Conservation (phyloP, 2,113 vertebrate genomes). For the Prietella phreatophila region DNA sequence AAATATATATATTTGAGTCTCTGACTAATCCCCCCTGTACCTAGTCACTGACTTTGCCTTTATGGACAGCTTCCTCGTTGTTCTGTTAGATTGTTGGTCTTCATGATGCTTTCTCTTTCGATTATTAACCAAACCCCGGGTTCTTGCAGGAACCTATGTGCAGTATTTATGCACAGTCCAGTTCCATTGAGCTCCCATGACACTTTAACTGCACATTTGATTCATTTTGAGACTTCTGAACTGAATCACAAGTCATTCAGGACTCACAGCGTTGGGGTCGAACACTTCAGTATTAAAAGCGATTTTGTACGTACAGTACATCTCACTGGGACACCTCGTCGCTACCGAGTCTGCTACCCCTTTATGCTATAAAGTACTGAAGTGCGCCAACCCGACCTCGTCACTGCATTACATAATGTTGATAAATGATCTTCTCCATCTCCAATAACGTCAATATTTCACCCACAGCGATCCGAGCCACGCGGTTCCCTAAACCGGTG, state of each 20-base stretch:
- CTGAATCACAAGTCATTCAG: not conserved
- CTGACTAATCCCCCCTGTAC: too few relatives aligned
- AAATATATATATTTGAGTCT: not conserved
- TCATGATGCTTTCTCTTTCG: not conserved
- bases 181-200: not conserved
- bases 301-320: not conserved
- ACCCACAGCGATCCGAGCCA: not conserved
- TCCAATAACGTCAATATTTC: not conserved
- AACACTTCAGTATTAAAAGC: not conserved
- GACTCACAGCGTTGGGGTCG: too few relatives aligned
- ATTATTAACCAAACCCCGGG: not conserved
- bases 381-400: not conserved
- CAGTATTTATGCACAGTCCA: not conserved
- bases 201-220: not conserved
- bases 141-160: not conserved
- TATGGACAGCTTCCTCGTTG: not conserved
- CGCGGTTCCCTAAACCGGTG: not conserved
- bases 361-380: not conserved
- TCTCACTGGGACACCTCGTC: not conserved
- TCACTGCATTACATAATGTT: too few relatives aligned
- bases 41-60: too few relatives aligned
- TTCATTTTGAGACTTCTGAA: not conserved
- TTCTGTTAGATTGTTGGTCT: not conserved
- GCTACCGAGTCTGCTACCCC: rapidly evolving
- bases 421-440: conserved; percentile 1